A percentile compares a stretch with the other conserved stretches of the same genome.
Conservation (phyloP, 37 sponge, comb jelly and placozoan species). For the Theonella swinhoei region DNA sequence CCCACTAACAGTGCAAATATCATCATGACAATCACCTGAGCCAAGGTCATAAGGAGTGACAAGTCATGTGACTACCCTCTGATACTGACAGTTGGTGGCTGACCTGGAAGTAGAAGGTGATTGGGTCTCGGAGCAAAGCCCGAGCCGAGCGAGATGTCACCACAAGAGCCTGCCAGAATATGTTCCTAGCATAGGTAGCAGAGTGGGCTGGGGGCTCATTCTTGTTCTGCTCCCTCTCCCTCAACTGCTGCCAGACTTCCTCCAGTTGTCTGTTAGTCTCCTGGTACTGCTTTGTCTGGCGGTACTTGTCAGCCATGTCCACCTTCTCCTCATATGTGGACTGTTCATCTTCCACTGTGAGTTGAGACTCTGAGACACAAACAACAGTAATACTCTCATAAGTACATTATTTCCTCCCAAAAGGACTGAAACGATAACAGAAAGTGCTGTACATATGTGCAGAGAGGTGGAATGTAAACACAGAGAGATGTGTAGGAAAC, state of each 20-base stretch:
- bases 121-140: conserved; percentile 55
- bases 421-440: neutral
- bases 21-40: conserved; percentile 42
- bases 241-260: neutral
- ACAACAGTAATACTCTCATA: neutral
- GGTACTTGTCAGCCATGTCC: conserved; percentile 23
- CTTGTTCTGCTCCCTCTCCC: neutral
- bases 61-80: neutral
- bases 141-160: conserved; percentile 29
- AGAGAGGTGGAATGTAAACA: too few relatives aligned
- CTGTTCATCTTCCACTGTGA: neutral
- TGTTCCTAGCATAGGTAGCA: conserved; percentile 38
- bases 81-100: neutral
- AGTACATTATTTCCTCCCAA: neutral
- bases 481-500: too few relatives aligned
- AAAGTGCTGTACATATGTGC: too few relatives aligned
- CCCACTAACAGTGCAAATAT: conserved; percentile 70
- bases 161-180: conserved; percentile 63
- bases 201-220: neutral
- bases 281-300: conserved; percentile 12
- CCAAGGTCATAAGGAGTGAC: neutral
- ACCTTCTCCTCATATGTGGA: neutral
- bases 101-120: conserved; percentile 57
- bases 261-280: conserved; percentile 4
- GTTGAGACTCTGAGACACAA: neutral